Evolutionary conservation across 2,888 invertebrate genomes (phyloP).

Genomic region (Incurvaria masculella): DNA sequence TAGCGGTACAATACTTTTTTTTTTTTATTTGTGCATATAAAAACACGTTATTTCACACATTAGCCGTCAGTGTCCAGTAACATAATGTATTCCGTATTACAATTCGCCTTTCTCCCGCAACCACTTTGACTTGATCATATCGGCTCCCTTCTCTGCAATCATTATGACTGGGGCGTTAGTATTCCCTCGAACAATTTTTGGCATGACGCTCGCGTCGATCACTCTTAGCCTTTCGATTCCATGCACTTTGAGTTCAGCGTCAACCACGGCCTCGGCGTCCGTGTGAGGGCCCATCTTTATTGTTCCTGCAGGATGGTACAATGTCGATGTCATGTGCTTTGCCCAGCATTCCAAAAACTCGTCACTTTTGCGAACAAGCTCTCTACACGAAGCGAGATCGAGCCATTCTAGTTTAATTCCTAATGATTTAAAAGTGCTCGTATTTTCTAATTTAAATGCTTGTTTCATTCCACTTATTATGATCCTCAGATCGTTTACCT

Average conservation of each 20-base stretch:
- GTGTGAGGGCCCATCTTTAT: slow-evolving; percentile 57
- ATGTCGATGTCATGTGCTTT: slow-evolving; percentile 33
- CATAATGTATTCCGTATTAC: slow-evolving; percentile 18
- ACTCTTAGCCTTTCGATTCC: slow-evolving; percentile 54
- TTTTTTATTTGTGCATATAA: background rate
- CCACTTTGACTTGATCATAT: slow-evolving; percentile 60
- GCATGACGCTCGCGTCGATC: slow-evolving; percentile 67
- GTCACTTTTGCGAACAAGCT: slow-evolving; percentile 23
- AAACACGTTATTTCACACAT: background rate
- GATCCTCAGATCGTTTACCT: slow-evolving; percentile 48
- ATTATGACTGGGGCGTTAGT: slow-evolving; percentile 61
- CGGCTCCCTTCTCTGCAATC: slow-evolving; percentile 65
- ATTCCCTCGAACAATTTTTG: slow-evolving; percentile 58
- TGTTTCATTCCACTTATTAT: slow-evolving; percentile 24
- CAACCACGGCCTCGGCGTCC: slow-evolving; percentile 50
- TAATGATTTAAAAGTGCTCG: slow-evolving; percentile 25
- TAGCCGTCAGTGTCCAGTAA: background rate
- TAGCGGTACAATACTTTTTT: background rate
- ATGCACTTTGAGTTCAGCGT: slow-evolving; percentile 52
- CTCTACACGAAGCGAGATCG: slow-evolving; percentile 29
- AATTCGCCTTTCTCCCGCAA: slow-evolving; percentile 25
- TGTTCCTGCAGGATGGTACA: slow-evolving; percentile 71
- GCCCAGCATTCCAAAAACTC: slow-evolving; percentile 27
- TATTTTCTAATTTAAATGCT: slow-evolving; percentile 23
- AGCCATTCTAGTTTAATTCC: slow-evolving; percentile 30